phyloP scores from a whole-genome alignment of 2,113 vertebrate genomes.

The Thermophis baileyi region DNA sequence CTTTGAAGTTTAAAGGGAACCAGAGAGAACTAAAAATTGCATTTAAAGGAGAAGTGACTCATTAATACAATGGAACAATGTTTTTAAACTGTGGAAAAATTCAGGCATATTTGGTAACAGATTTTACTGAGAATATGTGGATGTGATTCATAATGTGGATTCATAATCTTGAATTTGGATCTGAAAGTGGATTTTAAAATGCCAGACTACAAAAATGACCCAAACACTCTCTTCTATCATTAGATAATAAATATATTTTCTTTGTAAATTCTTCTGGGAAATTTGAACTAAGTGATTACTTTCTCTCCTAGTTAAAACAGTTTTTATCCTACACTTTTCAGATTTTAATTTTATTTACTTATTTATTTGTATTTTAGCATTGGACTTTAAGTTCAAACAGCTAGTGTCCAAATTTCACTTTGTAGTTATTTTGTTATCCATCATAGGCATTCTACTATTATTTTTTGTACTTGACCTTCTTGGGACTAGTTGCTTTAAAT shows the following conservation, averaged over 20 bases:
- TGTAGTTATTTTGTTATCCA: neutral
- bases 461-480: constrained; percentile 32
- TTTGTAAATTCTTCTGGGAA: neutral
- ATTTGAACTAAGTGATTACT: neutral
- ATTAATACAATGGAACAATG: neutral
- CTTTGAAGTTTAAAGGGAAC: neutral
- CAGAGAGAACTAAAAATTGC: neutral
- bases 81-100: neutral
- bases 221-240: no score
- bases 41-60: neutral
- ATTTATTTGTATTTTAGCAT: neutral
- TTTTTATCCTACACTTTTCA: neutral
- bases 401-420: neutral
- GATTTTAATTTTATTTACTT: neutral
- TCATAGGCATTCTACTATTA: constrained; percentile 12
- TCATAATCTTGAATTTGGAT: no score
- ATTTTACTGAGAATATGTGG: neutral
- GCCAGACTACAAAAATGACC: no score
- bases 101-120: neutral
- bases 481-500: constrained; percentile 19
- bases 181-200: no score
- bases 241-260: neutral
- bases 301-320: neutral
- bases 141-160: neutral
- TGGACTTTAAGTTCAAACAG: neutral